A percentile compares a stretch with the other conserved stretches of the same genome.
phyloP scores from a whole-genome alignment of 1,140 invertebrate species.

The Macrocentrus cingulum region DNA sequence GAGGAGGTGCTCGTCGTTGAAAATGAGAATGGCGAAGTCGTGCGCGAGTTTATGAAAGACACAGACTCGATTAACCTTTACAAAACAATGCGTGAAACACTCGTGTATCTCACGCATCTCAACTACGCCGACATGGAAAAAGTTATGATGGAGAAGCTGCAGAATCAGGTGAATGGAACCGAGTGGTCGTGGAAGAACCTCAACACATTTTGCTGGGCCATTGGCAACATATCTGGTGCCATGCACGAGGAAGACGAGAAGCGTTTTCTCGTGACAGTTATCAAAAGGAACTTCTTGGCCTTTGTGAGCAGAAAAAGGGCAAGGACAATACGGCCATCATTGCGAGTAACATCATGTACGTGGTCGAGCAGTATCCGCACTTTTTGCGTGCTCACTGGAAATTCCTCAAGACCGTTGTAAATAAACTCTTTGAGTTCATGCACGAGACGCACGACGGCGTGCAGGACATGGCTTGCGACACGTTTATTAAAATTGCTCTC shows the following conservation, averaged over 20 bases:
- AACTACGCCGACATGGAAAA: constrained; percentile 96
- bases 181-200: constrained; percentile 99
- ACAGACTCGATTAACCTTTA: constrained; percentile 99
- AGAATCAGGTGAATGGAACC: constrained; percentile 97
- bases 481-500: constrained; percentile 99
- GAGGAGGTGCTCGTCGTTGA: constrained; percentile 99
- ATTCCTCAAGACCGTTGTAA: constrained; percentile 99
- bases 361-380: constrained; percentile 98
- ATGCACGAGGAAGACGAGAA: constrained; percentile 99
- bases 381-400: constrained; percentile 99
- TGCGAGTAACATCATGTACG: constrained; percentile 99
- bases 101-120: constrained; percentile 98
- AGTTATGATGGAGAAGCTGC: constrained; percentile 99
- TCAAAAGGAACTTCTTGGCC: constrained; percentile 96
- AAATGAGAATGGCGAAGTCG: constrained; percentile 99
- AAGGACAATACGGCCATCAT: constrained; percentile 99
- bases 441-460: constrained; percentile 99
- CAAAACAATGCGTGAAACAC: constrained; percentile 99
- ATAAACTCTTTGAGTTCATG: constrained; percentile 99
- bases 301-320: constrained; percentile 99
- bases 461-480: constrained; percentile 99
- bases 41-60: constrained; percentile 99
- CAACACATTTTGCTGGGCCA: constrained; percentile 99
- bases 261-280: constrained; percentile 97
- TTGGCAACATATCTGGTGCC: constrained; percentile 98